Base-by-base conservation (phyloP, 1,140 invertebrate species). In the Drosophila arawakana region DNA sequence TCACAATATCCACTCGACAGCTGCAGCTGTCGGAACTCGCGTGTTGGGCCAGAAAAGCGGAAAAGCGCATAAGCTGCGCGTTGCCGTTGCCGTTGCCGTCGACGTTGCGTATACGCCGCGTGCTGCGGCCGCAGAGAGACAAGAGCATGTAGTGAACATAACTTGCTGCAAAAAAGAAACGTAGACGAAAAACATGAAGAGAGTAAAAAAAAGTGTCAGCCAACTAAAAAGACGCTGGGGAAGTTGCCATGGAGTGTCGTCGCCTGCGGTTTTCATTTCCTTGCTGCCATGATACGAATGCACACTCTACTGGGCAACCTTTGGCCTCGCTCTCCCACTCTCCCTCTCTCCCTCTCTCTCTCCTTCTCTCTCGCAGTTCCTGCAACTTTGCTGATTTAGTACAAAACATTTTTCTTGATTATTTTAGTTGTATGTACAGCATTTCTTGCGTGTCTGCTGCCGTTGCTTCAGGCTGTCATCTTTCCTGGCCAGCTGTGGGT, bases 361-460 rank as follows among this genome's bases (percentile, higher is more conserved):
- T 65, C 25, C 37, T 7, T 15, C 4, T 50, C 5, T 37, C 18
- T 30, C n/a, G 13, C 34, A 52, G 11, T 50, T 9, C 35, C 35
- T 62, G 52, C 21, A 61, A 13, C 43, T 58, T 61, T 73, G 76
- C 77, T 88, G 84, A 88, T 88, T 88, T 88, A 88, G 84, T 84
- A 81, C 52, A 73, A 80, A 89, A 77, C 84, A 88, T 88, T 88
- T 88, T 88, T 88, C 84, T 84, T 88, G 84, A 88, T 88, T 89
- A 88, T 88, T 88, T 90, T 83, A 73, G 70, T 72, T 84, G 49
- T 84, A 77, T 67, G 61, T 74, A 73, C 60, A 78, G 65, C 54
- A 67, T 76, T 76, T 57, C 62, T 50, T 72, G 62, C 68, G 68
- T 61, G 57, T 59, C 68, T 62, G 25, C 11, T 61, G 54, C 61